These are phyloP conservation scores for Corythaixoides concolor DNA, from an alignment of 2,113 vertebrate species.

Conservation along the genomic window DNA sequence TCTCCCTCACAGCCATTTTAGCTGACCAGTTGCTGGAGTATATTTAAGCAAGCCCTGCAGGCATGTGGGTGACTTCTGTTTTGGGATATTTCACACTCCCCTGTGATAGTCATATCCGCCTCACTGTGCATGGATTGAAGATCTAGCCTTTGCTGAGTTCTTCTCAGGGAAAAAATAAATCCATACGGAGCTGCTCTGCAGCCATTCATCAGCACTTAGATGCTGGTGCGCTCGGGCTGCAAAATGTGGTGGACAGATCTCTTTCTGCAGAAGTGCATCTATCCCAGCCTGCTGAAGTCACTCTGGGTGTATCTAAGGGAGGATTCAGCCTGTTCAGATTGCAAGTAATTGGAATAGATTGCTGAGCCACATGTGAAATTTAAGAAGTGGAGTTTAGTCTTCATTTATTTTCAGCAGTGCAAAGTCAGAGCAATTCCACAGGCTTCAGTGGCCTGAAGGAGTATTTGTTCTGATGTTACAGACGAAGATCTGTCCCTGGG, in stretches of 20 bases:
- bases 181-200: background rate
- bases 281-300: background rate
- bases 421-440: constrained; percentile 54
- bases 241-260: background rate
- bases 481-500: background rate
- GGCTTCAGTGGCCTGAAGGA: background rate
- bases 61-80: background rate
- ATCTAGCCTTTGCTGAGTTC: background rate
- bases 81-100: background rate
- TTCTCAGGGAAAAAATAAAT: background rate
- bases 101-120: background rate
- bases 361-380: background rate
- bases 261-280: background rate
- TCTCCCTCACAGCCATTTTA: background rate
- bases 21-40: background rate
- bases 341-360: background rate
- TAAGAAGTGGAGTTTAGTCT: background rate
- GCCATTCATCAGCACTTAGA: background rate
- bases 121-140: background rate
- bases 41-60: background rate
- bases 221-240: fast-evolving
- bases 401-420: constrained; percentile 49
- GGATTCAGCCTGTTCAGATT: background rate
- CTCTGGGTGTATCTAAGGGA: background rate
- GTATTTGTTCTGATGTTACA: constrained; percentile 1